phyloP scores from a whole-genome alignment of 2,113 vertebrate species.

The Scatophagus argus region DNA sequence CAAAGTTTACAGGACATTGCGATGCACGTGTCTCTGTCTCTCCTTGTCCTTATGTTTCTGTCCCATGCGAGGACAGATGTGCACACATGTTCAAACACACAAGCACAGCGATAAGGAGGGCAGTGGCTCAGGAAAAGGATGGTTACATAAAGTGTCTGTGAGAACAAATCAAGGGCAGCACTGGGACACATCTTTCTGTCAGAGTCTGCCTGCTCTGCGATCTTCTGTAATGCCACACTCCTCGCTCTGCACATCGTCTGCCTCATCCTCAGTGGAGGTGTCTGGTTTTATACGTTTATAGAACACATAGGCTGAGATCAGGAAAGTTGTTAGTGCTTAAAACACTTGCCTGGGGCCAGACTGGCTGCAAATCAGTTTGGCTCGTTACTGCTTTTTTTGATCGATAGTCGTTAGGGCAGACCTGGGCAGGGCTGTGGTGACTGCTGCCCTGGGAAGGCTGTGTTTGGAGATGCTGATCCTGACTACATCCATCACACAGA shows the following conservation, averaged over 20 bases:
- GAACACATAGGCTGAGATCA: slow-evolving; percentile 5
- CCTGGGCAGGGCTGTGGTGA: slow-evolving; percentile 27
- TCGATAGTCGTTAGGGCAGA: slow-evolving; percentile 74
- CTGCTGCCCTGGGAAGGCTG: slow-evolving; percentile 27
- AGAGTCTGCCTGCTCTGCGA: background rate
- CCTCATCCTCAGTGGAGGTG: background rate
- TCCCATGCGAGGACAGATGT: background rate
- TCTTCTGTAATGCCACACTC: background rate
- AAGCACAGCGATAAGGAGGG: slow-evolving; percentile 35
- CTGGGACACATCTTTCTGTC: slow-evolving; percentile 27
- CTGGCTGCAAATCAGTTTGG: slow-evolving; percentile 30
- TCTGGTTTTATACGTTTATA: slow-evolving; percentile 31
- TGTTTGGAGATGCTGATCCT: slow-evolving; percentile 12
- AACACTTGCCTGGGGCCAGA: slow-evolving; percentile 19
- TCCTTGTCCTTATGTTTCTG: slow-evolving; percentile 5
- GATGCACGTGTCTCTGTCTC: background rate
- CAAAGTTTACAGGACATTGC: slow-evolving; percentile 11
- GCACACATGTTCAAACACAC: slow-evolving; percentile 7
- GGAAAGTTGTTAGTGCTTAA: background rate
- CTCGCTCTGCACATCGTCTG: background rate
- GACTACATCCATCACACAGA: slow-evolving; percentile 51
- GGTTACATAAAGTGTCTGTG: slow-evolving; percentile 49
- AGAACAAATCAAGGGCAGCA: slow-evolving; percentile 29
- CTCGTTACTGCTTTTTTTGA: slow-evolving; percentile 52
- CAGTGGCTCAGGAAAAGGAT: slow-evolving; percentile 53